phyloP scores from a whole-genome alignment of 2,888 invertebrate genomes.

The Conchocele bisecta region DNA sequence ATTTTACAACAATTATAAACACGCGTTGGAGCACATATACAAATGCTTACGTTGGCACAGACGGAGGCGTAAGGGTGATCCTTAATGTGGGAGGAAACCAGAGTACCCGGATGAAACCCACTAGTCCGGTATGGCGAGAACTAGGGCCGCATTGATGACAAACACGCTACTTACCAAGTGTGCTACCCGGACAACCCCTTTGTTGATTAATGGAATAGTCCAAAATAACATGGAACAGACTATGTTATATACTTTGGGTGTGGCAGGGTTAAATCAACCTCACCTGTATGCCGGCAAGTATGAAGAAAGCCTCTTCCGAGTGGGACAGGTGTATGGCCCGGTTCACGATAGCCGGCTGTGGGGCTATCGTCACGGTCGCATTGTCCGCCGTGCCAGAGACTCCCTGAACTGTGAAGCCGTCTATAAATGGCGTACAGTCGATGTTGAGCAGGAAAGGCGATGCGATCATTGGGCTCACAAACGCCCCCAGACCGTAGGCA shows the following conservation, averaged over 20 bases:
- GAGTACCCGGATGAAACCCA: too few relatives aligned
- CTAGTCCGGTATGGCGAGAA: too few relatives aligned
- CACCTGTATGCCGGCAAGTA: conserved; percentile 83
- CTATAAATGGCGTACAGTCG: conserved; percentile 81
- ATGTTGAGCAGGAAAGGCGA: conserved; percentile 83
- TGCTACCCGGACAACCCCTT: too few relatives aligned
- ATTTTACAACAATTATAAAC: too few relatives aligned
- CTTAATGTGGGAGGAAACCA: too few relatives aligned
- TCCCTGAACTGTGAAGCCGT: conserved; percentile 66
- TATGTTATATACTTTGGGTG: background rate
- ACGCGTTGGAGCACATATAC: too few relatives aligned
- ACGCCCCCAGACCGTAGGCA: conserved; percentile 84
- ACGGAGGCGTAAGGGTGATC: too few relatives aligned
- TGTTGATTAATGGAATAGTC: too few relatives aligned
- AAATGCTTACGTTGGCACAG: too few relatives aligned
- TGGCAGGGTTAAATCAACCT: background rate
- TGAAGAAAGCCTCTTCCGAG: conserved; percentile 83
- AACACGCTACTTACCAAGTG: too few relatives aligned
- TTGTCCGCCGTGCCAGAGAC: conserved; percentile 32
- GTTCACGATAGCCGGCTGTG: conserved; percentile 64
- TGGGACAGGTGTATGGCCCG: conserved; percentile 78
- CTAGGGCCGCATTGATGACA: too few relatives aligned
- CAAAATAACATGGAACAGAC: too few relatives aligned
- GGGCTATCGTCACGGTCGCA: conserved; percentile 54
- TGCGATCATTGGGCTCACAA: conserved; percentile 84